Conservation (phyloP, 2,113 vertebrate species). For the Pluvialis apricaria region DNA sequence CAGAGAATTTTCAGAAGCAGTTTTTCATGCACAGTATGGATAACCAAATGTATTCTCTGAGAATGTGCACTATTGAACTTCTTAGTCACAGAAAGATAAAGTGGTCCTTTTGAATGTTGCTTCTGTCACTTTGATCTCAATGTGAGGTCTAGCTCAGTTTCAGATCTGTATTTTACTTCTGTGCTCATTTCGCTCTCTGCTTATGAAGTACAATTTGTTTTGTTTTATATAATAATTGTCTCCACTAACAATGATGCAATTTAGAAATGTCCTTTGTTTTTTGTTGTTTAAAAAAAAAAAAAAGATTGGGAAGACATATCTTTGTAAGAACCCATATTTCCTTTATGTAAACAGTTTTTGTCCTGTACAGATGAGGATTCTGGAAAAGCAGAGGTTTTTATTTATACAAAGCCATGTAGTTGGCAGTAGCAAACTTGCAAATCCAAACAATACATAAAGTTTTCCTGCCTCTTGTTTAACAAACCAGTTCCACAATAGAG, state of each 20-base stretch:
- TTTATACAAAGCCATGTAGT: not conserved
- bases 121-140: slow-evolving; percentile 8
- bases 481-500: not conserved
- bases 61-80: not conserved
- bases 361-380: not conserved
- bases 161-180: not conserved
- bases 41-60: not conserved
- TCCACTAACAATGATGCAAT: not conserved
- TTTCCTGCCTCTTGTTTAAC: not conserved
- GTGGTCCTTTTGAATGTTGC: not conserved
- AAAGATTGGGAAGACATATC: not conserved
- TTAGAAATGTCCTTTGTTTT: not conserved
- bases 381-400: not conserved
- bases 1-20: not conserved
- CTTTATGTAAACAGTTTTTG: not conserved
- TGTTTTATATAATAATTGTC: not conserved
- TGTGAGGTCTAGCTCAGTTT: not conserved
- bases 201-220: not conserved
- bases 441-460: not conserved
- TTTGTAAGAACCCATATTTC: not conserved
- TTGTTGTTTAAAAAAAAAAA: no score
- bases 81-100: not conserved
- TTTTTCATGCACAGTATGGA: not conserved
- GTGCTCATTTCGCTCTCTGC: not conserved
- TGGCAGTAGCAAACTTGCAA: not conserved